A percentile compares a stretch with the other conserved stretches of the same genome.
Evolutionary conservation across 2,113 vertebrate genomes (phyloP).

Genomic region (Asarcornis scutulata): DNA sequence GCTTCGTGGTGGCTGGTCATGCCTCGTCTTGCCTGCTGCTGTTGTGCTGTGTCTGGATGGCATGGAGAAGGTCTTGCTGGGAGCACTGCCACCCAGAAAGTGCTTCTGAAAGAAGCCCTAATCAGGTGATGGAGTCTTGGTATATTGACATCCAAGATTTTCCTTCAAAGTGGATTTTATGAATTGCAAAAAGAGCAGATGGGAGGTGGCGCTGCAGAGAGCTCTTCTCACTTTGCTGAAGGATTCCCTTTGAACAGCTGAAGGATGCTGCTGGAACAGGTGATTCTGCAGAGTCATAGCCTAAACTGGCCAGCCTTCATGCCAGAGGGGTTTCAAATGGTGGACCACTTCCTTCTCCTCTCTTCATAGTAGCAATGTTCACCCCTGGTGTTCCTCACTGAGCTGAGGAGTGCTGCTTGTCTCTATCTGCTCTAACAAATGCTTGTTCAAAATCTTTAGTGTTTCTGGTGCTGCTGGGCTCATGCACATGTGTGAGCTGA

Average conservation of each 20-base stretch:
- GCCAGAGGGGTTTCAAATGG: constrained; percentile 41
- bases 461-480: not conserved
- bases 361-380: not conserved
- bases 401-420: not conserved
- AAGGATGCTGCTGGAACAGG: not conserved
- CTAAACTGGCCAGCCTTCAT: not conserved
- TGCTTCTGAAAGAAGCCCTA: not conserved
- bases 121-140: not conserved
- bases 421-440: not conserved
- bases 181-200: not conserved
- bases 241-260: constrained; percentile 4
- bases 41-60: no score
- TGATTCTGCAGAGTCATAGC: constrained; percentile 43
- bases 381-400: not conserved
- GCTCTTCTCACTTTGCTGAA: not conserved
- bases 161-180: not conserved
- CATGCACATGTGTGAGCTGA: accelerated
- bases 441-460: not conserved
- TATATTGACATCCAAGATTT: not conserved
- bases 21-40: constrained; percentile 33
- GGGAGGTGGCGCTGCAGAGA: constrained; percentile 6
- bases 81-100: not conserved
- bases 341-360: not conserved
- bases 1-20: constrained; percentile 25
- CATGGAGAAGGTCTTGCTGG: accelerated